Percentiles rank a stretch among this genome's conserved stretches.
These are phyloP conservation scores for Phylloscopus trochiloides DNA, from an alignment of 2,113 vertebrate genomes.

Conservation along the genomic window DNA sequence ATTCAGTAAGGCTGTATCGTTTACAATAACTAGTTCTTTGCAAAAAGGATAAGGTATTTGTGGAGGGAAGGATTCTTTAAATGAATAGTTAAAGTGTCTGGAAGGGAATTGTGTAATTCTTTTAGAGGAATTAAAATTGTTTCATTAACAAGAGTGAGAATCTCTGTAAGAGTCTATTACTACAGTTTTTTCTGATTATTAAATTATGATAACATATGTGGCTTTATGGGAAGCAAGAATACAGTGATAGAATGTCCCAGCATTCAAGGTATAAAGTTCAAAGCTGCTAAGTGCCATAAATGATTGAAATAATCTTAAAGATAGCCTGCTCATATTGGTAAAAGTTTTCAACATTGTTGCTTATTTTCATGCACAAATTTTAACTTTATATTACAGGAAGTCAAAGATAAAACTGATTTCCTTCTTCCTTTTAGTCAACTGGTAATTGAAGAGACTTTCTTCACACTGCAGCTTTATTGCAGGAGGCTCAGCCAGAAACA, in stretches of 20 bases:
- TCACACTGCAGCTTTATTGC: neutral
- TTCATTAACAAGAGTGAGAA: neutral
- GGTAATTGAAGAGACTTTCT: neutral
- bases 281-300: neutral
- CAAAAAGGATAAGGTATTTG: neutral
- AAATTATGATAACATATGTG: neutral
- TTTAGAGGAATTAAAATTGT: neutral
- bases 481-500: neutral
- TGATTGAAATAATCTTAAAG: neutral
- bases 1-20: neutral
- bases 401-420: neutral
- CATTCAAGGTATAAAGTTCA: neutral
- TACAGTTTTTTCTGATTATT: neutral
- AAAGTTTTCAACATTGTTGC: neutral
- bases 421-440: neutral
- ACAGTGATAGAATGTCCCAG: neutral
- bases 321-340: rapidly evolving
- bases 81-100: neutral
- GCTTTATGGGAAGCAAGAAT: neutral
- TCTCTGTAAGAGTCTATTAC: neutral
- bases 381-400: neutral
- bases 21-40: neutral
- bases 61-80: neutral
- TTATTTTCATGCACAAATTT: neutral
- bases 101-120: neutral